Percentiles rank a stretch among this genome's conserved stretches.
These are phyloP conservation scores for Catostylus mosaicus DNA, from an alignment of 30 jellyfish, hydroid and myxozoan genomes.

Conservation along the genomic window DNA sequence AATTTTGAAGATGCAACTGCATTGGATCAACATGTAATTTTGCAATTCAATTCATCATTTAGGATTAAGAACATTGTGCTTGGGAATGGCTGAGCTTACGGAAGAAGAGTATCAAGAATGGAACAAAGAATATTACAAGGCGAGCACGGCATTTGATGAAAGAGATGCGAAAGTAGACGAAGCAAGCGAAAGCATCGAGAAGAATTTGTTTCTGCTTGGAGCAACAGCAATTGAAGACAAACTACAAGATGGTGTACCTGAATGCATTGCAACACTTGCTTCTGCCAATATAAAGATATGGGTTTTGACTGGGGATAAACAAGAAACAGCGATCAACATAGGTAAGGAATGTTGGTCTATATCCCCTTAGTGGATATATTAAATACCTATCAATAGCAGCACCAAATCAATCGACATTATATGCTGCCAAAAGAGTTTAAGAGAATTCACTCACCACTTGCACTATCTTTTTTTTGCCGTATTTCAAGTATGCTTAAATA, in stretches of 20 bases:
- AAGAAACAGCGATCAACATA: conserved; percentile 95
- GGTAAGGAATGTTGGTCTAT: conserved; percentile 23
- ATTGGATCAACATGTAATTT: too few relatives aligned
- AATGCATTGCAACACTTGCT: conserved; percentile 79
- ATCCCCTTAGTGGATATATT: not conserved
- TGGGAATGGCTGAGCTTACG: conserved; percentile 74
- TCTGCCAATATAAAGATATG: conserved; percentile 91
- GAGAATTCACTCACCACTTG: too few relatives aligned
- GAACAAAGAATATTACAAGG: conserved; percentile 73
- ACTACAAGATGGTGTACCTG: conserved; percentile 95
- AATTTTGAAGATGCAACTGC: too few relatives aligned
- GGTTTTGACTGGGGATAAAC: conserved; percentile 97
- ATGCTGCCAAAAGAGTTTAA: too few relatives aligned
- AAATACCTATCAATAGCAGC: not conserved
- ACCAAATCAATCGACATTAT: not conserved
- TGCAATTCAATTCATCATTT: not conserved
- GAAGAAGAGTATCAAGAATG: conserved; percentile 73
- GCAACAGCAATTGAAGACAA: conserved; percentile 97
- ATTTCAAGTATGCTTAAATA: too few relatives aligned
- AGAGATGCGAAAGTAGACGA: conserved; percentile 87
- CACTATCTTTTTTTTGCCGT: too few relatives aligned
- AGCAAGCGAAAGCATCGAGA: conserved; percentile 85
- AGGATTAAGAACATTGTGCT: conserved; percentile 92
- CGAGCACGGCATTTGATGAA: conserved; percentile 88
- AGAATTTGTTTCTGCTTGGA: conserved; percentile 75